Evolutionary conservation across 1,140 invertebrate species (phyloP).

Genomic region (Meloidogyne floridensis): DNA sequence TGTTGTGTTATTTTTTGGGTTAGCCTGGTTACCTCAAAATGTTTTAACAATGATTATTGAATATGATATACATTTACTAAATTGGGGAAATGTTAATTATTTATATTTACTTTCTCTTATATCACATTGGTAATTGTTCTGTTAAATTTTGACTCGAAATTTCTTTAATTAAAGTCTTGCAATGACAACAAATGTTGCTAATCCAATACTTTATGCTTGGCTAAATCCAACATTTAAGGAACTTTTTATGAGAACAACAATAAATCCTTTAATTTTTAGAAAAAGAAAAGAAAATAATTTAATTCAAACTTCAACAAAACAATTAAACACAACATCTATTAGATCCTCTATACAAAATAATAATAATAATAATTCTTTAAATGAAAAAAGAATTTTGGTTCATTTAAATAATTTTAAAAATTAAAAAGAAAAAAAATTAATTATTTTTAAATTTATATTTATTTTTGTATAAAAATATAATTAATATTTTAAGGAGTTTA

Average conservation of each 20-base stretch:
- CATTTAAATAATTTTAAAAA: no score
- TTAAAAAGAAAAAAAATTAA: no score
- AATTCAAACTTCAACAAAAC: background rate
- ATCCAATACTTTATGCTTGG: slow-evolving; percentile 94
- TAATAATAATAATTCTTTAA: no score
- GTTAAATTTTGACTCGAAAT: background rate
- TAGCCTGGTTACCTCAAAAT: slow-evolving; percentile 92
- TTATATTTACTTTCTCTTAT: slow-evolving; percentile 60
- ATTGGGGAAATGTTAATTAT: slow-evolving; percentile 49
- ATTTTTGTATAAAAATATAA: no score
- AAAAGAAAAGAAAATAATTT: slow-evolving; percentile 2
- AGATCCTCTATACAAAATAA: no score
- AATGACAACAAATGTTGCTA: slow-evolving; percentile 92
- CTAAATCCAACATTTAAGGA: slow-evolving; percentile 73
- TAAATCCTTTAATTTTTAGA: background rate
- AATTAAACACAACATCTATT: no score
- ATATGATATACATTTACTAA: slow-evolving; percentile 70
- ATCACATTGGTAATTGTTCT: slow-evolving; percentile 46
- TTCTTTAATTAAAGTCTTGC: slow-evolving; percentile 68
- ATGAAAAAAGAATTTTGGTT: no score
- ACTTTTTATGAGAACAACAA: slow-evolving; percentile 38
- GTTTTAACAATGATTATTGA: slow-evolving; percentile 81
- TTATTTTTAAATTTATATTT: no score
- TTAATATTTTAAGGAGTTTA: no score
- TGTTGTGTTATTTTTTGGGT: slow-evolving; percentile 91